Conservation (phyloP, 2,113 vertebrate genomes). For the Ciconia stormi region DNA sequence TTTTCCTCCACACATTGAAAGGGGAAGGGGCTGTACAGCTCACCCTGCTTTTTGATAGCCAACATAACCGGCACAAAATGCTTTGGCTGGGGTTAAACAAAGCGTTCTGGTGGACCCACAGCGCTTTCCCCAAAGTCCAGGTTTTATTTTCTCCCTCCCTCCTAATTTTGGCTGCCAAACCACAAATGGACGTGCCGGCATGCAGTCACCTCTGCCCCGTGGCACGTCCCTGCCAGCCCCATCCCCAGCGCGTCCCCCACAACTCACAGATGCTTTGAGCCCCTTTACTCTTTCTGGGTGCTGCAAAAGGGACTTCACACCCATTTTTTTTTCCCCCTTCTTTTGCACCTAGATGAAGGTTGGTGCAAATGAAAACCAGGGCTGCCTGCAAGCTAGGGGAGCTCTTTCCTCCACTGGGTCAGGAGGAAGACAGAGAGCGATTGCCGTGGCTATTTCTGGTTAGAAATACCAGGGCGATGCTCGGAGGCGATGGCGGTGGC, state of each 20-base stretch:
- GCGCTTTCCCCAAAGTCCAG: not conserved
- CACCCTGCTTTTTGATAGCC: not conserved
- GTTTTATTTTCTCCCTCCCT: not conserved
- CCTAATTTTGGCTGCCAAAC: not conserved
- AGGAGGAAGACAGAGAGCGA: rapidly evolving
- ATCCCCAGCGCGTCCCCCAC: not conserved
- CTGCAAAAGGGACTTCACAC: not conserved
- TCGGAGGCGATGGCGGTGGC: rapidly evolving
- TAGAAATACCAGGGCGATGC: rapidly evolving
- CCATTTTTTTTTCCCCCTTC: rapidly evolving
- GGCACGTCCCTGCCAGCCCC: not conserved
- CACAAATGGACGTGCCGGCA: not conserved
- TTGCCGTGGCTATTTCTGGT: not conserved
- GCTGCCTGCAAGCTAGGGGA: not conserved
- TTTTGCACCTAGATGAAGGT: not conserved
- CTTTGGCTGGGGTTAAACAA: not conserved
- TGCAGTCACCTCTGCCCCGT: rapidly evolving
- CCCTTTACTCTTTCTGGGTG: not conserved
- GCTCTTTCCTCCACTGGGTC: rapidly evolving
- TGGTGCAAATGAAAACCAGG: not conserved
- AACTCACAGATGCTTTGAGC: not conserved
- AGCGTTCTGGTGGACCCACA: no score
- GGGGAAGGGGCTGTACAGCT: not conserved
- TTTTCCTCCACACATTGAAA: not conserved
- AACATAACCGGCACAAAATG: rapidly evolving